Conservation (phyloP, 2,888 invertebrate species). For the Elegia similella region DNA sequence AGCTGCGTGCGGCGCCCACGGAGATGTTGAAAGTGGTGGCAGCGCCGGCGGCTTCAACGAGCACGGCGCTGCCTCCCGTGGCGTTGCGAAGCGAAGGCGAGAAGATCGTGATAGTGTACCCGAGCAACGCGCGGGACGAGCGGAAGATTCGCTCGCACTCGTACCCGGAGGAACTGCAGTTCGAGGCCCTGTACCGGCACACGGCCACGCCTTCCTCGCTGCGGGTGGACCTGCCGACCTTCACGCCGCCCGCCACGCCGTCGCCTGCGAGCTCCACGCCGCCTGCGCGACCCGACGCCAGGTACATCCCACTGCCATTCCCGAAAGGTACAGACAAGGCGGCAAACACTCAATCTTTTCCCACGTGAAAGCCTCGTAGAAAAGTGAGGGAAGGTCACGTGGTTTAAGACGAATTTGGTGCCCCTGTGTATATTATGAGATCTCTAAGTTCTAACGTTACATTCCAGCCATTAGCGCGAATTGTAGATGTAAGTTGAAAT, state of each 20-base stretch:
- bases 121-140: conserved; percentile 74
- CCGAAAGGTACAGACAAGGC: conserved; percentile 36
- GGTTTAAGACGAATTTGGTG: neutral
- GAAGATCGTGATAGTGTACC: conserved; percentile 76
- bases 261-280: conserved; percentile 36
- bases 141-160: conserved; percentile 75
- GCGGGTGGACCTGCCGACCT: conserved; percentile 83
- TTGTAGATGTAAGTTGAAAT: conserved; percentile 17
- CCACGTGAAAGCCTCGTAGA: conserved; percentile 28
- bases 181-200: conserved; percentile 72
- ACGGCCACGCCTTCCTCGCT: conserved; percentile 60
- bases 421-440: conserved; percentile 2
- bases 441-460: conserved; percentile 8
- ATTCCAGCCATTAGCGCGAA: neutral
- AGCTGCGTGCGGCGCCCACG: conserved; percentile 54
- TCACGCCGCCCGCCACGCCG: conserved; percentile 66
- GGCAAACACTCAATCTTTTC: conserved; percentile 30
- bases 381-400: neutral
- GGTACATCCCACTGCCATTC: conserved; percentile 58
- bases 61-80: conserved; percentile 70
- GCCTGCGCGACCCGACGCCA: conserved; percentile 36
- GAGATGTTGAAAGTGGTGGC: conserved; percentile 65
- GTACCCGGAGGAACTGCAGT: conserved; percentile 74
- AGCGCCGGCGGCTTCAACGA: conserved; percentile 57
- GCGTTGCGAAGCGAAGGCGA: conserved; percentile 67